Conservation (phyloP, 2,113 vertebrate species). For the Corythornis madagascariensis region DNA sequence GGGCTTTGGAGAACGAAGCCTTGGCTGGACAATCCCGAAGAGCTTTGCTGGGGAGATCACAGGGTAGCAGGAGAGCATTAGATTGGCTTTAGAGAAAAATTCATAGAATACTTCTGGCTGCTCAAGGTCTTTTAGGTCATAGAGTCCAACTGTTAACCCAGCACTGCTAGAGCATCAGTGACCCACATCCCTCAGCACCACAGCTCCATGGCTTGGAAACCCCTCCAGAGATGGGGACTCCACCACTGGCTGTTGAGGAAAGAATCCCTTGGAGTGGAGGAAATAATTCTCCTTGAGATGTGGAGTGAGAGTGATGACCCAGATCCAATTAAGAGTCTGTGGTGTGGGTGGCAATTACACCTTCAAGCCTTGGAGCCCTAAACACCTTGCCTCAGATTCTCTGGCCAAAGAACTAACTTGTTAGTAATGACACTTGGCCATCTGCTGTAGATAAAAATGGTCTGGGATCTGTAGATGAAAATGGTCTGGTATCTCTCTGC, state of each 20-base stretch:
- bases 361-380: background rate
- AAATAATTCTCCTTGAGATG: background rate
- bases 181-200: background rate
- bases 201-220: background rate
- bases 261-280: background rate
- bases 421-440: background rate
- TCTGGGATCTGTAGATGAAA: background rate
- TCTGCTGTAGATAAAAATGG: background rate
- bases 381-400: background rate
- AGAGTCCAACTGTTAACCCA: background rate
- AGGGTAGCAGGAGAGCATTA: background rate
- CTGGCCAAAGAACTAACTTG: background rate
- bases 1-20: background rate
- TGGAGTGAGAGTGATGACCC: background rate
- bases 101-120: background rate
- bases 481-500: background rate
- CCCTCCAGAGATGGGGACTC: no score
- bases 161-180: background rate
- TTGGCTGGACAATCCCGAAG: background rate
- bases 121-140: background rate
- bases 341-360: background rate
- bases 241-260: background rate
- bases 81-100: background rate
- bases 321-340: background rate
- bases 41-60: fast-evolving